Conservation (phyloP, 2,113 vertebrate genomes). For the Antennarius striatus region DNA sequence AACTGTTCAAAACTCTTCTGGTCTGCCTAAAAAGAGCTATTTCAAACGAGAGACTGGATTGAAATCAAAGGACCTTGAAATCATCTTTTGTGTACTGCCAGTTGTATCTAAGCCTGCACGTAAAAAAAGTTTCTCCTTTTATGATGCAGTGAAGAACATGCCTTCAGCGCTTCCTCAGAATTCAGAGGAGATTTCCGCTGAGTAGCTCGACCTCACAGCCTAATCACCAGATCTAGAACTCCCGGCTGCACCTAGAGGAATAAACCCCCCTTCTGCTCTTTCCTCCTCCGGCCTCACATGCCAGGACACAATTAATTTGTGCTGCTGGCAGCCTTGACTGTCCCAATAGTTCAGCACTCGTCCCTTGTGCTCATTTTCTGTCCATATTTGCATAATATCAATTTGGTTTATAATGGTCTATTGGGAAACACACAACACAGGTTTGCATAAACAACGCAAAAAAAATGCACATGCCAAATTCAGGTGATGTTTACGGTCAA, state of each 20-base stretch:
- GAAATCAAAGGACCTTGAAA: slow-evolving; percentile 42
- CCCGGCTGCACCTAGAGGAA: slow-evolving; percentile 50
- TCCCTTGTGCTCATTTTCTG: slow-evolving; percentile 47
- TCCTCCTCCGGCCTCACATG: slow-evolving; percentile 56
- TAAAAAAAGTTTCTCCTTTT: slow-evolving; percentile 15
- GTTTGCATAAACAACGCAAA: slow-evolving; percentile 48
- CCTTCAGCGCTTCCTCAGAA: slow-evolving; percentile 65
- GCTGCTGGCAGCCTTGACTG: slow-evolving; percentile 55
- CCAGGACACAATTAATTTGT: slow-evolving; percentile 71
- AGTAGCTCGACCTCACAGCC: slow-evolving; percentile 58
- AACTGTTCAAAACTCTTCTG: not conserved
- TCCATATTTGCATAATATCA: slow-evolving; percentile 71
- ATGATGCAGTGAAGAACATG: slow-evolving; percentile 51
- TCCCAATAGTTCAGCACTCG: slow-evolving; percentile 47
- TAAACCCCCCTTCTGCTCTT: slow-evolving; percentile 47
- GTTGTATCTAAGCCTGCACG: slow-evolving; percentile 32
- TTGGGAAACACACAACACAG: slow-evolving; percentile 38
- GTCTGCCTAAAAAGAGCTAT: not conserved
- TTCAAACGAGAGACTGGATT: slow-evolving; percentile 35
- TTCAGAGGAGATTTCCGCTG: slow-evolving; percentile 59
- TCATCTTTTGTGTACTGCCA: slow-evolving; percentile 40
- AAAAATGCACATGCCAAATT: slow-evolving; percentile 10
- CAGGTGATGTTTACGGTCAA: slow-evolving; percentile 21
- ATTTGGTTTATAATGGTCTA: slow-evolving; percentile 59
- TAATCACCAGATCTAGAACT: slow-evolving; percentile 73